Evolutionary conservation across 2,888 invertebrate species (phyloP).

Genomic region (Dusona sp.): DNA sequence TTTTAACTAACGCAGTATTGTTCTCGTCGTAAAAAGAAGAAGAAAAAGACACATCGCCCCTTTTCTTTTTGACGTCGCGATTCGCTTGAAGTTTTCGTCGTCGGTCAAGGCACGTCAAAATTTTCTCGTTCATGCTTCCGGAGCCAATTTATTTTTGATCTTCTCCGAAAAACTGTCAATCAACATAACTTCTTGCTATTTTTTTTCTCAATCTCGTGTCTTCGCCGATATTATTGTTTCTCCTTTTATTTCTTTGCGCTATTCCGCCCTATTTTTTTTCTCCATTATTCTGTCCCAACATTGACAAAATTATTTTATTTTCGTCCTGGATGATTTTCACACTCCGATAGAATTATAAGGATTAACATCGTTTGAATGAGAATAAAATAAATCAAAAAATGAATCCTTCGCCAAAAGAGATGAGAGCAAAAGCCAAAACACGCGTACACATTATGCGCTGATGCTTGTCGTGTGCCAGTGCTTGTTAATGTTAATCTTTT

Average conservation of each 20-base stretch:
- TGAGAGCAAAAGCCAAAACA: conserved; percentile 41
- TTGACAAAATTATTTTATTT: background rate
- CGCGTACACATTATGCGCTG: background rate
- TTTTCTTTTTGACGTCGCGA: background rate
- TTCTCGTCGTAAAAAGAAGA: background rate
- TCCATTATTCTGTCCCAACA: background rate
- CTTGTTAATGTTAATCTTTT: conserved; percentile 24
- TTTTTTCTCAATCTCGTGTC: background rate
- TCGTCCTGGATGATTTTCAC: background rate
- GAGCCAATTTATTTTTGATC: conserved; percentile 6
- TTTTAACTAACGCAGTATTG: background rate
- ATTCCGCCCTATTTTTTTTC: background rate
- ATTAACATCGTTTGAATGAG: background rate
- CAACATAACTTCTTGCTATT: conserved; percentile 7
- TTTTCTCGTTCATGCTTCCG: background rate
- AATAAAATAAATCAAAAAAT: background rate
- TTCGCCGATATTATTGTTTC: background rate
- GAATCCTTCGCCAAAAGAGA: conserved; percentile 33
- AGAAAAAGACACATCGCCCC: background rate
- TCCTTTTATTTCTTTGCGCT: background rate
- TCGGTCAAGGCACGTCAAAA: background rate
- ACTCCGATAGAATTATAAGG: background rate
- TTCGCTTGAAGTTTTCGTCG: conserved; percentile 14
- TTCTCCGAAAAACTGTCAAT: conserved; percentile 43
- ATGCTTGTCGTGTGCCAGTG: background rate